Evolutionary conservation across 1,140 invertebrate genomes (phyloP).

Genomic region (Stegodyphus dumicola): DNA sequence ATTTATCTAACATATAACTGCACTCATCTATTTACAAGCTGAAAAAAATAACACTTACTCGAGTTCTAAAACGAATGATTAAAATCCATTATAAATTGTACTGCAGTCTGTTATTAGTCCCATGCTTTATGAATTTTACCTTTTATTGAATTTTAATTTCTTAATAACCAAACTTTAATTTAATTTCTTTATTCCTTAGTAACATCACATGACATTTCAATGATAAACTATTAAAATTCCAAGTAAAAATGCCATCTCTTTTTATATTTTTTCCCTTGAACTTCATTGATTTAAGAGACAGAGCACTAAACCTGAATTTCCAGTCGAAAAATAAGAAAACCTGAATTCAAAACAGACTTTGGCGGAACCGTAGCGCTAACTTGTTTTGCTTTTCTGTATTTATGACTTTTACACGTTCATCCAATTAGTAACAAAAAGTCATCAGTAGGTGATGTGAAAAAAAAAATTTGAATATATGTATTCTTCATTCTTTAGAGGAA

Average conservation of each 20-base stretch:
- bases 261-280: conserved; percentile 20
- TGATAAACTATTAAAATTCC: conserved; percentile 4
- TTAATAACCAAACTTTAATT: too few relatives aligned
- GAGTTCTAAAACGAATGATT: too few relatives aligned
- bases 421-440: conserved; percentile 58
- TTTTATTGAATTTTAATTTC: too few relatives aligned
- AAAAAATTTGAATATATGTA: conserved; percentile 41
- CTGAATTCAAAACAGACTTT: conserved; percentile 50
- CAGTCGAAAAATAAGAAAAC: conserved; percentile 49
- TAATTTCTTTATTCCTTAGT: too few relatives aligned
- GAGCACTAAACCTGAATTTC: conserved; percentile 57
- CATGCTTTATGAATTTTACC: too few relatives aligned
- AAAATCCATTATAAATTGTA: too few relatives aligned
- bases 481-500: conserved; percentile 40
- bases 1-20: too few relatives aligned
- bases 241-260: conserved; percentile 43
- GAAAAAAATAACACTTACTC: too few relatives aligned
- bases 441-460: conserved; percentile 39
- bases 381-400: conserved; percentile 49
- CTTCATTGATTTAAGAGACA: conserved; percentile 42
- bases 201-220: conserved; percentile 7
- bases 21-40: too few relatives aligned
- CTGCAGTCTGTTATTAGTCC: too few relatives aligned
- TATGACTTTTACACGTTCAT: conserved; percentile 60
- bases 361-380: conserved; percentile 36